These are phyloP conservation scores for Momotus momota DNA, from an alignment of 2,797 vertebrate genomes.

Conservation along the genomic window DNA sequence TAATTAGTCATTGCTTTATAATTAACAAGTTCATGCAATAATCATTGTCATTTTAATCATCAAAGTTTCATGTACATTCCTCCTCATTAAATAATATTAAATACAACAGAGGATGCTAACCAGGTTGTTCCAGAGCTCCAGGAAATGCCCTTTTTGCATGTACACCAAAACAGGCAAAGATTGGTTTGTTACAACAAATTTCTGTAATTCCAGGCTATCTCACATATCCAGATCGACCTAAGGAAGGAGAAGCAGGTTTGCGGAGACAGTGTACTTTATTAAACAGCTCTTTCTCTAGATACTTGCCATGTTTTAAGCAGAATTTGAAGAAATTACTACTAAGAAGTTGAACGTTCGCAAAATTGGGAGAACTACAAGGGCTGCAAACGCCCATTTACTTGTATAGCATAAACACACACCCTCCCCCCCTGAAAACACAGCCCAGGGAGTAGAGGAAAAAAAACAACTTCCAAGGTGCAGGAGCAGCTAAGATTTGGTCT, in stretches of 20 bases:
- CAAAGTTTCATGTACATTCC: slow-evolving; percentile 35
- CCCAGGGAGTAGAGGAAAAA: neutral
- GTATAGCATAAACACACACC: neutral
- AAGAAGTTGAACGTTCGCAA: neutral
- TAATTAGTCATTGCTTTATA: slow-evolving; percentile 55
- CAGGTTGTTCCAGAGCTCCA: slow-evolving; percentile 11
- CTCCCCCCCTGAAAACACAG: neutral
- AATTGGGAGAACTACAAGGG: neutral
- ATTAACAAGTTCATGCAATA: slow-evolving; percentile 61
- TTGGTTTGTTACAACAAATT: neutral
- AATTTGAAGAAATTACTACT: neutral
- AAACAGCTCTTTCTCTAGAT: neutral
- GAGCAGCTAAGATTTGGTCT: neutral
- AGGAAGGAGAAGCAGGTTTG: neutral
- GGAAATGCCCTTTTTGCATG: slow-evolving; percentile 28
- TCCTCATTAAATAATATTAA: slow-evolving; percentile 37
- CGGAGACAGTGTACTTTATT: slow-evolving; percentile 1
- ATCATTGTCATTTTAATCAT: slow-evolving; percentile 40
- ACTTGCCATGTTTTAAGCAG: neutral
- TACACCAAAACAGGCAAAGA: slow-evolving; percentile 10
- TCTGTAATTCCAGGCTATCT: neutral
- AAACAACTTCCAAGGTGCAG: neutral
- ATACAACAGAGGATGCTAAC: slow-evolving; percentile 21
- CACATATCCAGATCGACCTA: neutral
- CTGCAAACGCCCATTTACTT: neutral